Evolutionary conservation across 2,888 invertebrate species (phyloP), one percentile per base, ranked within the genome.

Genomic region (Melikaiella ostensackeni): DNA sequence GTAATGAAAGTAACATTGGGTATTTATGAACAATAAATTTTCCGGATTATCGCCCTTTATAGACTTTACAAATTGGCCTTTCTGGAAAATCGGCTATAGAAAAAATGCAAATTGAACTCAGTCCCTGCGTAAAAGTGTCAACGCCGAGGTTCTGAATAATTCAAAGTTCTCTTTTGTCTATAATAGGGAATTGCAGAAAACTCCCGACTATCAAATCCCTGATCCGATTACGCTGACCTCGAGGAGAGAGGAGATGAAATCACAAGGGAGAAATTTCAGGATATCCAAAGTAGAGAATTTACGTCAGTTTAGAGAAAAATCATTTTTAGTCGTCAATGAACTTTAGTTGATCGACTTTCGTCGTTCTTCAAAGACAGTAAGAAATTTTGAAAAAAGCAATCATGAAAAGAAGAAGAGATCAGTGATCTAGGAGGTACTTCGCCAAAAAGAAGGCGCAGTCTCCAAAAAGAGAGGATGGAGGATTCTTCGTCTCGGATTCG

Each of bases 401-500:
- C 46, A 85, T 88, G 86, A 88, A 80, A 80, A 86, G 83, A 70
- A 82, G 78, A 82, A 84, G 85, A 80, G 77, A 76, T 75, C 77
- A 82, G 66, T 86, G 85, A 85, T 79, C 76, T 73, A 81, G 50
- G 62, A 70, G 27, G 33, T 74, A 75, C 73, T 79, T 75, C 70
- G 11, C 9, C 70, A 33, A 30, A 70, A 50, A 46, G 30, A 19
- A 33, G 70, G 50, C 19, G 70, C 46, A 27, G 70, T 50, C 74
- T 74, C 35, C 70, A 38, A 35, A 33, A 59, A 13, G 59, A 82
- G 75, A 88, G 83, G 75, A 90, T 91, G 90, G 90, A 90, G 84
- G 90, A 91, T 82, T 83, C 90, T 75, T 87, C 90, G 38, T 88
- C 91, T 64, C 84, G 89, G 83, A 89, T 91, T 82, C 88, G 91